A percentile compares a stretch with the other conserved stretches of the same genome.
These are phyloP conservation scores for Typhlichthys subterraneus DNA, from an alignment of 2,797 vertebrate species.

Conservation along the genomic window DNA sequence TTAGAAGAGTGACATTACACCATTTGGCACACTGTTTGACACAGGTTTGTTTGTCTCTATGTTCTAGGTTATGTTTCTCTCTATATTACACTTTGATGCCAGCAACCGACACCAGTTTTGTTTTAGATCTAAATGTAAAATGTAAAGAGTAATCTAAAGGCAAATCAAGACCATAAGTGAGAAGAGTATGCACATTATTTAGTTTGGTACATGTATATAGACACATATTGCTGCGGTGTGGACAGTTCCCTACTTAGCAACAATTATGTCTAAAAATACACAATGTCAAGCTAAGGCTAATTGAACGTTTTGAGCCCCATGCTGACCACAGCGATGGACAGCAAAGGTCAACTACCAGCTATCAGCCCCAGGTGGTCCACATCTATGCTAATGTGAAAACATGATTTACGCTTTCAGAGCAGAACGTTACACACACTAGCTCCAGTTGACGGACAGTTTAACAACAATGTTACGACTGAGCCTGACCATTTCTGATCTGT, in stretches of 20 bases:
- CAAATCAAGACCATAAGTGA: background rate
- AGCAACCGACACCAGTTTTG: background rate
- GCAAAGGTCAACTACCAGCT: constrained; percentile 45
- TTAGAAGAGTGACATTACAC: background rate
- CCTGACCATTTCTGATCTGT: too few relatives aligned
- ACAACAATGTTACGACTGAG: too few relatives aligned
- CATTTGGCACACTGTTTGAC: background rate
- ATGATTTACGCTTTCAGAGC: background rate
- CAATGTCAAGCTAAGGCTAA: constrained; percentile 36
- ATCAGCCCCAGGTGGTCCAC: constrained; percentile 21
- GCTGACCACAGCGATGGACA: constrained; percentile 9
- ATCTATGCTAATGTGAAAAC: constrained; percentile 5
- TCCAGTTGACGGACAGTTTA: background rate
- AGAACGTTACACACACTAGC: background rate
- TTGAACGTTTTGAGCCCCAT: constrained; percentile 35
- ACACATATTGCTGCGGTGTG: constrained; percentile 2
- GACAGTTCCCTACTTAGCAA: constrained; percentile 19
- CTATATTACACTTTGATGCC: background rate
- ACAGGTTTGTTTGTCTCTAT: background rate
- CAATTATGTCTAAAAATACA: constrained; percentile 46
- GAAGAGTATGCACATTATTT: constrained; percentile 12
- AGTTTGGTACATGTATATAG: constrained; percentile 9
- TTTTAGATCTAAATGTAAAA: background rate
- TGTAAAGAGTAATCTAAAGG: background rate
- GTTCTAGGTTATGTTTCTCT: background rate